Evolutionary conservation across 2,113 vertebrate species (phyloP).

Genomic region (Oreochromis niloticus): DNA sequence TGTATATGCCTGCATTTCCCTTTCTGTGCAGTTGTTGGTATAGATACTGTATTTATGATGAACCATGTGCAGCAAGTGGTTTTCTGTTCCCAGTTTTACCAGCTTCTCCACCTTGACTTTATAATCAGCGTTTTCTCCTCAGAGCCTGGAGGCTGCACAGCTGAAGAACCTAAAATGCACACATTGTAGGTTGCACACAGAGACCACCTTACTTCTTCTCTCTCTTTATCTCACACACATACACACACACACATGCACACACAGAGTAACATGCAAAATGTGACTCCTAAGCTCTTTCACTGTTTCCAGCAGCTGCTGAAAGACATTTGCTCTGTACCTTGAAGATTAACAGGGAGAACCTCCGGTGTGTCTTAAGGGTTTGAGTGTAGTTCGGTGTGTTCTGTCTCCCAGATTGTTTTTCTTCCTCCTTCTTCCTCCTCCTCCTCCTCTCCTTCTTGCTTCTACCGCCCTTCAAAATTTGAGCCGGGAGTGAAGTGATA

Average conservation of each 20-base stretch:
- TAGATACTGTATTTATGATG: constrained; percentile 52
- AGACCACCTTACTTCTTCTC: not conserved
- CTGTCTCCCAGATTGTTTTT: constrained; percentile 19
- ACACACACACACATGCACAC: not conserved
- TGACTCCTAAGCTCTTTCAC: constrained; percentile 3
- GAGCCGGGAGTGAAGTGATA: constrained; percentile 30
- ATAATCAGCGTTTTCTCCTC: constrained; percentile 22
- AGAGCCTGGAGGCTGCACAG: not conserved
- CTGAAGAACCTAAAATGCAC: constrained; percentile 7
- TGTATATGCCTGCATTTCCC: not conserved
- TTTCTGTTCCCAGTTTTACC: constrained; percentile 35
- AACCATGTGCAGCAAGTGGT: constrained; percentile 3
- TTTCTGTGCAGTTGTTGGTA: constrained; percentile 37
- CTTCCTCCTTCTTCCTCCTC: not conserved
- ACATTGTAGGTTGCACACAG: not conserved
- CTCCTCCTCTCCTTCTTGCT: not conserved
- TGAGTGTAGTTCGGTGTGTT: not conserved
- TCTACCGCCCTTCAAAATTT: not conserved
- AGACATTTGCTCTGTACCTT: constrained; percentile 9
- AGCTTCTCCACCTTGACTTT: constrained; percentile 6
- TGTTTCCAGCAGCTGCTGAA: constrained; percentile 3
- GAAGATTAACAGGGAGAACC: constrained; percentile 23
- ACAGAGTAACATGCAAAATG: not conserved
- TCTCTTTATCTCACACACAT: not conserved
- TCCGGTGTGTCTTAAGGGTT: constrained; percentile 7